Conservation (phyloP, 2,797 vertebrate genomes). For the Champsocephalus gunnari region DNA sequence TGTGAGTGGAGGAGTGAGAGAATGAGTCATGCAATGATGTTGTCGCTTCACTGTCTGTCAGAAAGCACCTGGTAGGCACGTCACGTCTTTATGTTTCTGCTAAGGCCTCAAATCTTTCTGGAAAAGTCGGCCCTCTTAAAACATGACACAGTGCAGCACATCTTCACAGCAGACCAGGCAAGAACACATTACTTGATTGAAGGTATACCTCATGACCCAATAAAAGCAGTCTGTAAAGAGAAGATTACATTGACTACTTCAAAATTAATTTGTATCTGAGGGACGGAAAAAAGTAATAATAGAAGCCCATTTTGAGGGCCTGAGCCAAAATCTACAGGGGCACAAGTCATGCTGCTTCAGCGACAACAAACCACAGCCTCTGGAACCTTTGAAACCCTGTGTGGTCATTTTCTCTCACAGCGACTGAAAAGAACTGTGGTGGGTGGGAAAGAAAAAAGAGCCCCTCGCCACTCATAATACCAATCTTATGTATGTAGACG, state of each 20-base stretch:
- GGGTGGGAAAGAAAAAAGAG: constrained; percentile 79
- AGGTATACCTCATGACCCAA: constrained; percentile 29
- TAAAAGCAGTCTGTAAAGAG: constrained; percentile 37
- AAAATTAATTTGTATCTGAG: constrained; percentile 66
- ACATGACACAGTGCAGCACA: background rate
- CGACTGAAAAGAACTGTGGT: constrained; percentile 81
- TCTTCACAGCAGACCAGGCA: background rate
- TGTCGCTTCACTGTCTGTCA: constrained; percentile 33
- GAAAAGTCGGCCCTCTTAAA: background rate
- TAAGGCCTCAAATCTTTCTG: background rate
- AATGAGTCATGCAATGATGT: constrained; percentile 52
- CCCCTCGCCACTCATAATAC: constrained; percentile 82
- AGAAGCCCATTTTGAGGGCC: constrained; percentile 68
- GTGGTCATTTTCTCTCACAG: constrained; percentile 83
- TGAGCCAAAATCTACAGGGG: constrained; percentile 77
- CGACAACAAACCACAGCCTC: constrained; percentile 77
- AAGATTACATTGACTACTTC: constrained; percentile 61
- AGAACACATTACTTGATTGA: constrained; percentile 1
- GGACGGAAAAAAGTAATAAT: constrained; percentile 69
- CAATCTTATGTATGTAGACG: constrained; percentile 82
- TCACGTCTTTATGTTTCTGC: background rate
- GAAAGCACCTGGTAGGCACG: constrained; percentile 31
- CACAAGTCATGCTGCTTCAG: constrained; percentile 82
- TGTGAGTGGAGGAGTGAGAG: constrained; percentile 19
- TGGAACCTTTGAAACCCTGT: constrained; percentile 83